A percentile compares a stretch with the other conserved stretches of the same genome.
Evolutionary conservation across 2,113 vertebrate species (phyloP).

Genomic region (western clawed frog (Xenopus tropicalis)): UCB_Xtro_10.0 CM004447.2:114410501-114411000

Average conservation of each 20-base stretch:
- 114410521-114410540: conserved; percentile 25
- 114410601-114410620: conserved; percentile 23
- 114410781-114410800: background rate
- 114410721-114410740: background rate
- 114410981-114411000: no score
- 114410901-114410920: no score
- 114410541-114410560: conserved; percentile 6
- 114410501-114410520: conserved; percentile 26
- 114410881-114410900: no score
- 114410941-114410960: no score
- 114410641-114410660: conserved; percentile 4
- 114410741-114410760: background rate
- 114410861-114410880: background rate
- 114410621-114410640: conserved; percentile 8
- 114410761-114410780: conserved; percentile 7
- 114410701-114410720: background rate
- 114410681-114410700: conserved; percentile 25
- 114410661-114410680: background rate
- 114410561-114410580: conserved; percentile 13
- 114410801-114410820: background rate
- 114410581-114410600: conserved; percentile 21
- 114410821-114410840: background rate
- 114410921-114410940: no score
- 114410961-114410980: no score
- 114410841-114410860: background rate